Conservation (phyloP, 2,113 vertebrate genomes). For the Hemicordylus capensis region DNA sequence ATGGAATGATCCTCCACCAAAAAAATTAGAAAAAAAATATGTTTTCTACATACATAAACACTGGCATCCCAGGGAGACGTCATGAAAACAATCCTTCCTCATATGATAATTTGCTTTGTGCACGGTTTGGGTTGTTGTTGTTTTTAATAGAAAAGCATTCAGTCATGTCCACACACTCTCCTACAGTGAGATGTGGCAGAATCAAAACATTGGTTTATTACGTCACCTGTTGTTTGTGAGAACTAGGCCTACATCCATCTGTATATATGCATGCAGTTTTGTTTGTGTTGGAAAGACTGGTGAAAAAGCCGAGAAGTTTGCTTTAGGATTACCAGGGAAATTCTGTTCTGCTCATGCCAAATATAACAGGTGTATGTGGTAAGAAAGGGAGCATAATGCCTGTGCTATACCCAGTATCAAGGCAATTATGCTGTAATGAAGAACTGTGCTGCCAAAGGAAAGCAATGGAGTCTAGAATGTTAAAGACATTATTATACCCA, state of each 20-base stretch:
- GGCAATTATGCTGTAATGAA: neutral
- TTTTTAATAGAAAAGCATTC: too few relatives aligned
- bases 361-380: neutral
- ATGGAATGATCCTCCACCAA: too few relatives aligned
- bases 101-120: too few relatives aligned
- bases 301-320: neutral
- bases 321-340: neutral
- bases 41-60: too few relatives aligned
- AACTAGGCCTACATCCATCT: neutral
- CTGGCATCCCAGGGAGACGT: too few relatives aligned
- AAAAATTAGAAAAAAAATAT: too few relatives aligned
- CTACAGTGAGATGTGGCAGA: too few relatives aligned
- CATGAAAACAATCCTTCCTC: too few relatives aligned
- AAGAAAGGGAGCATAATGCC: neutral
- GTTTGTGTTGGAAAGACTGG: neutral
- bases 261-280: neutral
- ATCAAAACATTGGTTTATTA: too few relatives aligned
- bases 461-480: neutral
- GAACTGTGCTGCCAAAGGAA: neutral
- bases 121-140: too few relatives aligned
- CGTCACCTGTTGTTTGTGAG: too few relatives aligned
- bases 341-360: neutral
- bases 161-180: too few relatives aligned
- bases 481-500: neutral
- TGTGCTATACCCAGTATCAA: neutral